phyloP scores from a whole-genome alignment of 1,140 invertebrate species.

The Ganaspis sp. region DNA sequence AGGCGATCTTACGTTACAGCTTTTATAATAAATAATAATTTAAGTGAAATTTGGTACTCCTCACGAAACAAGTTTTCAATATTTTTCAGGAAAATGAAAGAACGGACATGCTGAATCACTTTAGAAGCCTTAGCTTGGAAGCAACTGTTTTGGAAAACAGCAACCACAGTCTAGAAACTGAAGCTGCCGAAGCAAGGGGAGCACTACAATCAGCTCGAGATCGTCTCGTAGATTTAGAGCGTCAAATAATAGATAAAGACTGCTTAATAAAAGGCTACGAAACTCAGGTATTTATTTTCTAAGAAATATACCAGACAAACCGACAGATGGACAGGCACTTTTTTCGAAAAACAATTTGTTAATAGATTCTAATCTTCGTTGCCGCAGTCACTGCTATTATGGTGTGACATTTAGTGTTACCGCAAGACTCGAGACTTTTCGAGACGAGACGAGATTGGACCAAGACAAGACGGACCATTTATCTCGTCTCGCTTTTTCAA shows the following conservation, averaged over 20 bases:
- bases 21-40: too few species aligned
- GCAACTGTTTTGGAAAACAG: constrained; percentile 83
- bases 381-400: too few species aligned
- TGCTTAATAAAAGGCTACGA: constrained; percentile 77
- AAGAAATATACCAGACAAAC: too few species aligned
- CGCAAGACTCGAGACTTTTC: too few species aligned
- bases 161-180: constrained; percentile 84
- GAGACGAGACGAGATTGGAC: too few species aligned
- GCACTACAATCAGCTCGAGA: constrained; percentile 76
- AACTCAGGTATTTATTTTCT: constrained; percentile 70
- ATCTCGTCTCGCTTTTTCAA: too few species aligned
- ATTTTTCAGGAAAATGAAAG: constrained; percentile 81
- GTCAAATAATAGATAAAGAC: constrained; percentile 75
- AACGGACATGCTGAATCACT: constrained; percentile 84
- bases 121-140: constrained; percentile 82
- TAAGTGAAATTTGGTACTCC: too few species aligned
- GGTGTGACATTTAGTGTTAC: too few species aligned
- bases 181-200: constrained; percentile 80
- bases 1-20: neutral
- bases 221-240: constrained; percentile 76
- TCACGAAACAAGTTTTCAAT: neutral
- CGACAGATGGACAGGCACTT: too few species aligned
- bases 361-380: too few species aligned
- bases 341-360: too few species aligned
- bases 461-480: too few species aligned